Conservation (phyloP, 2,113 vertebrate genomes). For the Clarias macrocephalus region DNA sequence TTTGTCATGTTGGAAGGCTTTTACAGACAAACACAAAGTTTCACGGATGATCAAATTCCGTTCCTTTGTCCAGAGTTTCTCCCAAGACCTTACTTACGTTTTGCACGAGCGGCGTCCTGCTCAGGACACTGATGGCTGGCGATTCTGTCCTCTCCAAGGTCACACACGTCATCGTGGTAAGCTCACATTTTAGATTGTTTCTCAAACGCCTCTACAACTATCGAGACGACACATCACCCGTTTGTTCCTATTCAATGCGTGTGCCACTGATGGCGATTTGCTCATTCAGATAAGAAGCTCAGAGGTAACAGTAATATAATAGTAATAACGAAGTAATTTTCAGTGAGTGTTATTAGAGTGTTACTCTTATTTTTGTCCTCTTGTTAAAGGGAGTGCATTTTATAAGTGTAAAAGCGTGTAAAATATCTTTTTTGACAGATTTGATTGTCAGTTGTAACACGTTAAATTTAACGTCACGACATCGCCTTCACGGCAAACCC, state of each 20-base stretch:
- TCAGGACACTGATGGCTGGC: constrained; percentile 90
- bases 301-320: background rate
- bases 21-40: too few relatives aligned
- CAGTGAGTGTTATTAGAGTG: background rate
- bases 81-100: constrained; percentile 93
- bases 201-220: background rate
- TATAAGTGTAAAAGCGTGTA: background rate
- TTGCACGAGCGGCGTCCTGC: constrained; percentile 90
- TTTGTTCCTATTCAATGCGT: background rate
- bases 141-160: constrained; percentile 81
- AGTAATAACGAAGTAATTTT: background rate
- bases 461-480: background rate
- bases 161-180: constrained; percentile 96
- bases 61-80: constrained; percentile 80
- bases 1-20: background rate
- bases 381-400: background rate
- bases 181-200: constrained; percentile 46
- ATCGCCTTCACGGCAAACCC: background rate
- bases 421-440: background rate
- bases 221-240: background rate
- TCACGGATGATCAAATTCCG: background rate
- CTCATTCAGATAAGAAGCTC: background rate
- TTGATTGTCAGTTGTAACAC: background rate
- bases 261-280: background rate
- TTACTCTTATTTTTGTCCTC: background rate